Evolutionary conservation across 2,797 vertebrate species (phyloP).

Genomic region (Tapirus indicus): DNA sequence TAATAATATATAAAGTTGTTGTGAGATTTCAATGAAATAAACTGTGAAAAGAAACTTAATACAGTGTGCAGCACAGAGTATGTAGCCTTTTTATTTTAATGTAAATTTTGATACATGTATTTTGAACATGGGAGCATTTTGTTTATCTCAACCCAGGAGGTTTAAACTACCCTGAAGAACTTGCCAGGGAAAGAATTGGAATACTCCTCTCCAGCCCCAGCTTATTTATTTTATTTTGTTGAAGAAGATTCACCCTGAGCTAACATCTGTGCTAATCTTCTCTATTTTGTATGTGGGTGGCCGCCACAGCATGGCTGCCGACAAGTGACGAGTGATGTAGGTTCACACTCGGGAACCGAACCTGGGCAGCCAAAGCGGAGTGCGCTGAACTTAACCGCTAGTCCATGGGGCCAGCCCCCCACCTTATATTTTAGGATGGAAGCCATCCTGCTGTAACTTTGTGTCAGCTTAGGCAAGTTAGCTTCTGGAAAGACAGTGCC

Average conservation of each 20-base stretch:
- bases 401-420: no score
- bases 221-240: neutral
- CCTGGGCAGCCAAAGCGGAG: no score
- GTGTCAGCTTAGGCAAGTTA: neutral
- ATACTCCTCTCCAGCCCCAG: rapidly evolving
- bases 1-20: neutral
- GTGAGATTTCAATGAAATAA: neutral
- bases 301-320: no score
- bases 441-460: neutral
- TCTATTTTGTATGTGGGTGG: no score
- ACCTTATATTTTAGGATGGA: neutral
- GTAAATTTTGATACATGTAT: neutral
- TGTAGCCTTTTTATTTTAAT: neutral
- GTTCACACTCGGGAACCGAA: no score
- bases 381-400: no score
- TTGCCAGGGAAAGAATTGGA: no score
- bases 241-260: no score
- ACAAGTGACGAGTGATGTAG: no score
- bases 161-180: neutral
- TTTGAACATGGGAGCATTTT: neutral
- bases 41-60: neutral
- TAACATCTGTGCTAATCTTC: no score
- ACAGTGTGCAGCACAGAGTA: neutral
- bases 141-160: neutral
- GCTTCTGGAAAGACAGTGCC: neutral